Evolutionary conservation across 2,797 vertebrate species (phyloP).

Genomic region (Cyprinodon diabolis): DNA sequence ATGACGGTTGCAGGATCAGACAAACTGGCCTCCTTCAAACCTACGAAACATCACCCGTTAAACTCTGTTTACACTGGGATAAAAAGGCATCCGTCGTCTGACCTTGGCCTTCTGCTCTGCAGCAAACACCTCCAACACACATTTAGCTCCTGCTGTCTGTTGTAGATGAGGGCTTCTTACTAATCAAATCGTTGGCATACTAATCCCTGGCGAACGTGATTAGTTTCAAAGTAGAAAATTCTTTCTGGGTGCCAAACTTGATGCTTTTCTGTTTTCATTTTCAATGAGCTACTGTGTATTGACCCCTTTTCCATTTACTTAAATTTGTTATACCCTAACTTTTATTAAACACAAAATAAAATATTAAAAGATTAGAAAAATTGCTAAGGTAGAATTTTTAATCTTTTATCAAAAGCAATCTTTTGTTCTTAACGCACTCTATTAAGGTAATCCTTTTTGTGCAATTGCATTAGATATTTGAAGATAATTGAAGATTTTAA

Average conservation of each 20-base stretch:
- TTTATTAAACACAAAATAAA: neutral
- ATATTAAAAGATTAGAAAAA: too few relatives aligned
- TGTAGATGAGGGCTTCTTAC: neutral
- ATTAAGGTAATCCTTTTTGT: neutral
- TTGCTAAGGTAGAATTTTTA: neutral
- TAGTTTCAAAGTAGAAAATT: neutral
- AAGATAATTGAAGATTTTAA: neutral
- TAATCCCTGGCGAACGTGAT: neutral
- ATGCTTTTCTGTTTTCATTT: neutral
- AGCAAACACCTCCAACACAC: neutral
- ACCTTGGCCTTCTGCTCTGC: neutral
- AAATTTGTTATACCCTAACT: neutral
- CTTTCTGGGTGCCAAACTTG: neutral
- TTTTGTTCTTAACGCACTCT: neutral
- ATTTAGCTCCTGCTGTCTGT: neutral
- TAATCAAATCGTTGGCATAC: constrained; percentile 1
- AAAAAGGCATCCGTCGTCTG: neutral
- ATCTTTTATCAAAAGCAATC: constrained; percentile 1
- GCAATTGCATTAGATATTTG: neutral
- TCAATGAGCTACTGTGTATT: neutral
- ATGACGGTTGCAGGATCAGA: neutral
- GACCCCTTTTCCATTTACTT: neutral
- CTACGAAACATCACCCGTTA: neutral
- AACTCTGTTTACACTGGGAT: neutral
- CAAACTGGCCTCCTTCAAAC: neutral